Conservation (phyloP, 2,888 invertebrate genomes). For the Buathra laborator region DNA sequence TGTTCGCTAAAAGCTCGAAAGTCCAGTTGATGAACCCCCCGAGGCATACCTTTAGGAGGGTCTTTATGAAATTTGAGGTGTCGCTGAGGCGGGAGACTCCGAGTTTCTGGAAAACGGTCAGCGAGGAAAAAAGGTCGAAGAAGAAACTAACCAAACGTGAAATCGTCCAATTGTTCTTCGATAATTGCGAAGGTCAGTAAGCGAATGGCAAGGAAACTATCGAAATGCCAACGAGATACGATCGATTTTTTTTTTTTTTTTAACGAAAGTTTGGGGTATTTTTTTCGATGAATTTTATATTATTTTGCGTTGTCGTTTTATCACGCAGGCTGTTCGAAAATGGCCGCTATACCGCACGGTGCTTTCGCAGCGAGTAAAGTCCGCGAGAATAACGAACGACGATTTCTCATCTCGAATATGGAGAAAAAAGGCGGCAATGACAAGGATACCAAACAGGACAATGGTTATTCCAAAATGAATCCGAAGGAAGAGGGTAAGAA, state of each 20-base stretch:
- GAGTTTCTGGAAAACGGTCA: slow-evolving; percentile 45
- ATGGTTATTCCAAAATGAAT: slow-evolving; percentile 66
- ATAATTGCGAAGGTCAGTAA: slow-evolving; percentile 76
- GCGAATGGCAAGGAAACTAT: not conserved
- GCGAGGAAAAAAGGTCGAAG: slow-evolving; percentile 27
- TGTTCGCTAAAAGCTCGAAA: slow-evolving; percentile 28
- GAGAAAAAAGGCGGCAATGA: slow-evolving; percentile 84
- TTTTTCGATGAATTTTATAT: not conserved
- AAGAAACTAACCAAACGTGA: slow-evolving; percentile 65
- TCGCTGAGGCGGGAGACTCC: slow-evolving; percentile 58
- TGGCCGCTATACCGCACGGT: slow-evolving; percentile 92
- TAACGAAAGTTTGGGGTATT: not conserved
- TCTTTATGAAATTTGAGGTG: slow-evolving; percentile 75
- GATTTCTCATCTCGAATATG: slow-evolving; percentile 87
- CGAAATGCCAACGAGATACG: not conserved
- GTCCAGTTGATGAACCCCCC: slow-evolving; percentile 74
- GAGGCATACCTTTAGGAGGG: slow-evolving; percentile 58
- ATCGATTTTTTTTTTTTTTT: not conserved
- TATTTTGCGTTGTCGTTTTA: slow-evolving; percentile 27
- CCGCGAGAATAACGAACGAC: slow-evolving; percentile 87
- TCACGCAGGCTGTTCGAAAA: slow-evolving; percentile 84
- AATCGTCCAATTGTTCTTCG: slow-evolving; percentile 76
- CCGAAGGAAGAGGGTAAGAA: slow-evolving; percentile 61
- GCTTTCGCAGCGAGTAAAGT: slow-evolving; percentile 91
- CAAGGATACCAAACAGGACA: slow-evolving; percentile 72